Percentiles rank a stretch among this genome's conserved stretches.
Evolutionary conservation across 2,797 vertebrate genomes (phyloP).

Genomic region (Syndactyla subalaris): DNA sequence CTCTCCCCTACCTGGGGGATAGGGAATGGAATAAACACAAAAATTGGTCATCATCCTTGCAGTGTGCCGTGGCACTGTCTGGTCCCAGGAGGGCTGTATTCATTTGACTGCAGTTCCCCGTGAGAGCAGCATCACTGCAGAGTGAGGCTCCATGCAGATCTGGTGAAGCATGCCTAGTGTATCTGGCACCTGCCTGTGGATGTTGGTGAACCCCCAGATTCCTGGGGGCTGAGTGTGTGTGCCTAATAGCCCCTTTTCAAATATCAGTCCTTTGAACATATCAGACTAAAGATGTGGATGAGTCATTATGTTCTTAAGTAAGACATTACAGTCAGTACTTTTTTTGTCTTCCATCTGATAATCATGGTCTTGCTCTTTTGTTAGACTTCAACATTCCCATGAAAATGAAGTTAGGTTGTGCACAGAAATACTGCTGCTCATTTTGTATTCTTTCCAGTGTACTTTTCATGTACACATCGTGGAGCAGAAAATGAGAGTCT

Average conservation of each 20-base stretch:
- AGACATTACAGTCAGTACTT: not conserved
- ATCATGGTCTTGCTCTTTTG: not conserved
- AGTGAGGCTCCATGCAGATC: not conserved
- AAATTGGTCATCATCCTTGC: not conserved
- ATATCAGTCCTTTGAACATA: not conserved
- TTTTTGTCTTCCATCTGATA: not conserved
- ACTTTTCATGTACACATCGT: slow-evolving; percentile 56
- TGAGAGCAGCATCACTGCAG: not conserved
- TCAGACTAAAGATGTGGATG: not conserved
- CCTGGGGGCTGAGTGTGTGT: not conserved
- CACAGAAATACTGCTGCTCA: slow-evolving; percentile 34
- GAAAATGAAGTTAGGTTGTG: slow-evolving; percentile 46
- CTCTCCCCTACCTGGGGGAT: not conserved
- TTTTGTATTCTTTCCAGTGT: slow-evolving; percentile 38
- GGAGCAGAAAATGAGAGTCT: slow-evolving; percentile 68
- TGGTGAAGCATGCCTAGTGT: not conserved
- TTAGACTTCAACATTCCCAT: slow-evolving; percentile 6
- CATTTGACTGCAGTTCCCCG: not conserved
- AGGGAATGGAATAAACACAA: not conserved
- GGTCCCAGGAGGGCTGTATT: not conserved
- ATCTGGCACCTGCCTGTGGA: not conserved
- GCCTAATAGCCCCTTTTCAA: not conserved
- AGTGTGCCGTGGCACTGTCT: not conserved
- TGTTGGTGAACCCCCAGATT: not conserved
- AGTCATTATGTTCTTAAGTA: not conserved